Evolutionary conservation across 2,797 vertebrate genomes (phyloP).

Genomic region (Megalops cyprinoides): DNA sequence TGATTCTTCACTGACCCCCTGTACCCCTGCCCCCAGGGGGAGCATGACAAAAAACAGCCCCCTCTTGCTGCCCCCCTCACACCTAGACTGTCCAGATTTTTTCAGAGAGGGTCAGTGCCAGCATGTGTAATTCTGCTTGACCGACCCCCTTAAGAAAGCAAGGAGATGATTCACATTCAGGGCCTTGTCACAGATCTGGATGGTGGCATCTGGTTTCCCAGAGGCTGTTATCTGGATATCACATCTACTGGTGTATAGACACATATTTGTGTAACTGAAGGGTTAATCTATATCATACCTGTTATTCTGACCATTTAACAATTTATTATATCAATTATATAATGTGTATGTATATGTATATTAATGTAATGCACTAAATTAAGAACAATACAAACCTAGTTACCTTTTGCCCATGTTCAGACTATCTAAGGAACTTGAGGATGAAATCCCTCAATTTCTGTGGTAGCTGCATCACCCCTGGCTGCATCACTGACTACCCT

Average conservation of each 20-base stretch:
- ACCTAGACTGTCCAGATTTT: neutral
- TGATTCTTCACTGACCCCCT: constrained; percentile 52
- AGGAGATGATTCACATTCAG: neutral
- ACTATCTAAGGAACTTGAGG: neutral
- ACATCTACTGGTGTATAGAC: neutral
- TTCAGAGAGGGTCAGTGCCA: neutral
- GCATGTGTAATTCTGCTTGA: neutral
- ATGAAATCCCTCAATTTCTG: neutral
- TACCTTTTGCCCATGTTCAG: neutral
- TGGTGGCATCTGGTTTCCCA: neutral
- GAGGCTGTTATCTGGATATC: neutral
- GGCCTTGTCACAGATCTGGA: neutral
- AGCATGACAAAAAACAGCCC: constrained; percentile 50
- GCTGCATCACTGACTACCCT: neutral
- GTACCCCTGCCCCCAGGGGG: constrained; percentile 36
- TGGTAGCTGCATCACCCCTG: neutral
- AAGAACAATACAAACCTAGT: neutral
- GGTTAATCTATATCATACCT: neutral
- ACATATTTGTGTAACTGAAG: neutral
- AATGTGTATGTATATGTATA: too few relatives aligned
- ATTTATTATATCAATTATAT: too few relatives aligned
- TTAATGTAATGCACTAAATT: too few relatives aligned
- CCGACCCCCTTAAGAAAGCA: neutral
- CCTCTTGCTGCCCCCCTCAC: constrained; percentile 49
- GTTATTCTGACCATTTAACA: too few relatives aligned